Evolutionary conservation across 2,797 vertebrate genomes (phyloP), one percentile per base, ranked within the genome.

Genomic region (Gambusia yucatana): DNA sequence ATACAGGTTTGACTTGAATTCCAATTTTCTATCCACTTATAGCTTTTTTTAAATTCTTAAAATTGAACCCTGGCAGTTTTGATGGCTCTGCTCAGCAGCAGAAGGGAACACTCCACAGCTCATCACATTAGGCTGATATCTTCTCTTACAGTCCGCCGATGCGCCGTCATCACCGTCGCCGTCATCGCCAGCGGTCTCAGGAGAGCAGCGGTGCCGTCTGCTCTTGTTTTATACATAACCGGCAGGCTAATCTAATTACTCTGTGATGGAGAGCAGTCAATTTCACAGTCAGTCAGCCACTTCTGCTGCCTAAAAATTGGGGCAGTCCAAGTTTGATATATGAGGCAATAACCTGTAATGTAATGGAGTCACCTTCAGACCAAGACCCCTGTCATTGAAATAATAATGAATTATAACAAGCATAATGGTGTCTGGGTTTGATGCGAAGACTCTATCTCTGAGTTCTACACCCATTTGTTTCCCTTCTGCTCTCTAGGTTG

Each of bases 281-380:
- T 96, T 97, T 96, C 91, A 91, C 95, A 96, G 93, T 94, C 78
- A 81, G 93, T 87, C 93, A 84, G 84, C 93, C 86, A 86, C 90
- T 92, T 81, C 84, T 87, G 79, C 88, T 78, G 78, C 85, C 85
- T 80, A 82, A 84, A 88, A 94, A 89, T 85, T 87, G 79, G 84
- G 93, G 87, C 92, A 93, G 91, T 90, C 87, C 77, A 87, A 88
- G 85, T 94, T 93, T 96, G 97, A 97, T 96, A 88, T 95, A 97
- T 95, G 95, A 96, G 93, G 95, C 94, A 92, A 97, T 97, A 97
- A 97, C 95, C 87, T 90, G 91, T 91, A 94, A 95, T 94, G 94
- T 96, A 96, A 96, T 94, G 94, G 95, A 97, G 95, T 97, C 97
- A 97, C 96, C 97, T 97, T 97, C 93, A 96, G 84, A 94, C 85